phyloP scores from a whole-genome alignment of 2,797 vertebrate species.

The Aselliscus stoliczkanus region DNA sequence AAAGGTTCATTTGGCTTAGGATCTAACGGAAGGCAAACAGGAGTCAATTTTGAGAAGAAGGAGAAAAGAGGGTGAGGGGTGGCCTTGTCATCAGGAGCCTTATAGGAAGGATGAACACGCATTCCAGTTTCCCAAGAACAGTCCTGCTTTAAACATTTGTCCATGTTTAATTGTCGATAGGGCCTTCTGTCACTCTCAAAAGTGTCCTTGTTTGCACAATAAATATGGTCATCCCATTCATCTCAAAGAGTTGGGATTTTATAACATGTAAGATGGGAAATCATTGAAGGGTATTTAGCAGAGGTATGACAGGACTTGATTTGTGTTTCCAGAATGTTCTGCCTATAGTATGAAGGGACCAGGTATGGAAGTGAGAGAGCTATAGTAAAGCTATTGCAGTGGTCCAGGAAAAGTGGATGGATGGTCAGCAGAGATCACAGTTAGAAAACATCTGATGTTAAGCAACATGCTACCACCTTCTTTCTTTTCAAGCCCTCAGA shows the following conservation, averaged over 20 bases:
- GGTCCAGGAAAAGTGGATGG: neutral
- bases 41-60: neutral
- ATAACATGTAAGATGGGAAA: neutral
- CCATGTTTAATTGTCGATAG: neutral
- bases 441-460: neutral
- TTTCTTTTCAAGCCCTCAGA: neutral
- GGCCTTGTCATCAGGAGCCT: neutral
- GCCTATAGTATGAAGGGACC: neutral
- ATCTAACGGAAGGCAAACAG: neutral
- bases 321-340: neutral
- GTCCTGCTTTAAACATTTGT: neutral
- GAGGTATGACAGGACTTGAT: neutral
- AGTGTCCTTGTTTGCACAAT: neutral
- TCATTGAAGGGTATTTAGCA: neutral
- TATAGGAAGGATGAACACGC: neutral
- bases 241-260: neutral
- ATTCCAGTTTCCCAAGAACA: neutral
- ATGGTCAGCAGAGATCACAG: neutral
- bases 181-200: neutral
- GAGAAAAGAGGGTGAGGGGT: neutral
- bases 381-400: neutral
- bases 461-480: neutral
- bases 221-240: neutral
- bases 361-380: neutral
- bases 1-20: neutral